Conservation (phyloP, 2,797 vertebrate genomes). For the Clarias platycephalus region DNA sequence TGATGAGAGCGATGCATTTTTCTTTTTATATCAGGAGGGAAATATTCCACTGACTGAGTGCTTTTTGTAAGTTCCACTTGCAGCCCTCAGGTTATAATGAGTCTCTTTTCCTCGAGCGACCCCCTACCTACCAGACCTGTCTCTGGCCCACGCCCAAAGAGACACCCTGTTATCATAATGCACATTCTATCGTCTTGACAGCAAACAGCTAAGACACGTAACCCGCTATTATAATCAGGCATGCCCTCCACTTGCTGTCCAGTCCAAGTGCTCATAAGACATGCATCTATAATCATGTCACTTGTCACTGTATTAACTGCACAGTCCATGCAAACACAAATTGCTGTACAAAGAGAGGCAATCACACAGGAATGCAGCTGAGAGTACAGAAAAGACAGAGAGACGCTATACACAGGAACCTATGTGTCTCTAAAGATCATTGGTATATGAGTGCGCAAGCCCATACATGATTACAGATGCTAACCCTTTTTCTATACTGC, state of each 20-base stretch:
- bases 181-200: constrained; percentile 42
- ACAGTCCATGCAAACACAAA: constrained; percentile 31
- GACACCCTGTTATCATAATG: constrained; percentile 32
- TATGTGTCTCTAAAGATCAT: background rate
- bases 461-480: background rate
- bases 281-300: constrained; percentile 47
- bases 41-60: constrained; percentile 43
- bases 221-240: constrained; percentile 63
- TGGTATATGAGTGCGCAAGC: background rate
- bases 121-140: constrained; percentile 19
- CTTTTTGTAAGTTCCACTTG: constrained; percentile 20
- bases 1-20: constrained; percentile 48
- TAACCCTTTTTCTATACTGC: background rate
- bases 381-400: background rate
- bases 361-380: constrained; percentile 22
- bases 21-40: constrained; percentile 26
- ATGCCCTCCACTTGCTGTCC: constrained; percentile 53
- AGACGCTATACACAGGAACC: background rate
- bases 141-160: constrained; percentile 10
- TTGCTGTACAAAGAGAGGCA: constrained; percentile 21
- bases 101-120: constrained; percentile 25
- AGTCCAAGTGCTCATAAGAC: constrained; percentile 52
- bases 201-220: constrained; percentile 50
- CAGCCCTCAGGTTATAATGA: constrained; percentile 34
- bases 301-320: constrained; percentile 32